Percentiles rank a stretch among this genome's conserved stretches.
phyloP scores from a whole-genome alignment of 2,113 vertebrate genomes.

The Sorex fumeus region DNA sequence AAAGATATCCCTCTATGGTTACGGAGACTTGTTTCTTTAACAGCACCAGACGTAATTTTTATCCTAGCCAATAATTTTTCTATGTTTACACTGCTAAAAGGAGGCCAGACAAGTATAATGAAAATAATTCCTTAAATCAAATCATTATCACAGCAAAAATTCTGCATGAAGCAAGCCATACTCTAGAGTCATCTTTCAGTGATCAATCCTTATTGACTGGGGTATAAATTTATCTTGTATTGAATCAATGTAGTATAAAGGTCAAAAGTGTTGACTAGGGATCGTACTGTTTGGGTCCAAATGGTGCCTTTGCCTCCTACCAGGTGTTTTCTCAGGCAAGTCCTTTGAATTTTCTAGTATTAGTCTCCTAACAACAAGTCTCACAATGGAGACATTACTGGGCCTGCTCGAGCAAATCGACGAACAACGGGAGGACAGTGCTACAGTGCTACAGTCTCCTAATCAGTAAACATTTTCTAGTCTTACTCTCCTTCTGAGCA shows the following conservation, averaged over 20 bases:
- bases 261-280: not conserved
- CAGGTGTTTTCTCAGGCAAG: not conserved
- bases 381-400: too few species aligned
- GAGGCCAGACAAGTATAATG: constrained; percentile 27
- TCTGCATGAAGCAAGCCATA: not conserved
- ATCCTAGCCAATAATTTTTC: constrained; percentile 26
- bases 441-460: too few species aligned
- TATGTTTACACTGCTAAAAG: constrained; percentile 9
- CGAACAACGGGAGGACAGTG: too few species aligned
- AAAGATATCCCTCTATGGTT: constrained; percentile 29
- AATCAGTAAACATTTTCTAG: not conserved
- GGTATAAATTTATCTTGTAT: not conserved
- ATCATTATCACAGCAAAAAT: constrained; percentile 35
- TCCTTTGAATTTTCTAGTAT: not conserved
- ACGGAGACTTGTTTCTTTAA: constrained; percentile 42
- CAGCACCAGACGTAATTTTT: constrained; percentile 48
- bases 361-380: not conserved
- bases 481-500: too few species aligned
- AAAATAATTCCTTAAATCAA: constrained; percentile 55
- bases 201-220: not conserved
- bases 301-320: not conserved
- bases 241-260: not conserved
- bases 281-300: not conserved
- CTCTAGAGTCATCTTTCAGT: not conserved
- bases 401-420: too few species aligned